Evolutionary conservation across 2,113 vertebrate genomes (phyloP).

Genomic region (Mus musculus): DNA sequence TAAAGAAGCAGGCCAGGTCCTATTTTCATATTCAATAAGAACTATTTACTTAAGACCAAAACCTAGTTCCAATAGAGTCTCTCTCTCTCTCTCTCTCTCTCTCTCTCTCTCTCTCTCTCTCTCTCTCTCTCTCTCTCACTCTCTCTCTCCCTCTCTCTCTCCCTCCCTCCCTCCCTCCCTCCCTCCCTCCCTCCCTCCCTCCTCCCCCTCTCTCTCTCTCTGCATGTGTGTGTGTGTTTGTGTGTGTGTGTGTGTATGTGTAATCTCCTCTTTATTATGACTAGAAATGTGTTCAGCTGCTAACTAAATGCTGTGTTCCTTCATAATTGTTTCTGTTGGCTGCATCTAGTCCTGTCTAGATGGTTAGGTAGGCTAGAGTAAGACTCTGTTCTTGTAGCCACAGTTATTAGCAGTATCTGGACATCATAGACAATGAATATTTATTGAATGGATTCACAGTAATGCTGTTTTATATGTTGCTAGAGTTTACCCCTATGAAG

Average conservation of each 20-base stretch:
- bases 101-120: no score
- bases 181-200: no score
- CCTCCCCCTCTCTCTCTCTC: no score
- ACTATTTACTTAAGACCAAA: not conserved
- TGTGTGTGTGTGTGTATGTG: not conserved
- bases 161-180: no score
- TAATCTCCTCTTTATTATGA: not conserved
- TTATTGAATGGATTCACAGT: conserved; percentile 24
- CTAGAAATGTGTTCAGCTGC: not conserved
- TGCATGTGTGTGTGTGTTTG: not conserved
- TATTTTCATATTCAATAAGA: conserved; percentile 26
- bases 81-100: no score
- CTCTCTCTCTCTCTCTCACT: no score
- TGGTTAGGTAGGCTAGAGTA: not conserved
- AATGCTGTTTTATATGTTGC: conserved; percentile 11
- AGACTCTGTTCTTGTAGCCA: not conserved
- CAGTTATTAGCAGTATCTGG: not conserved
- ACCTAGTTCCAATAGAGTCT: no score
- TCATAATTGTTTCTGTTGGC: not conserved
- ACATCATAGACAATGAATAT: conserved; percentile 29
- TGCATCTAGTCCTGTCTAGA: not conserved
- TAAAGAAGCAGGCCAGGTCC: not conserved
- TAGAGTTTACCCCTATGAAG: not conserved
- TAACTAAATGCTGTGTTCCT: not conserved
- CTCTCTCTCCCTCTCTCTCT: no score